Evolutionary conservation across 1,140 invertebrate genomes (phyloP).

Genomic region (Adelges cooleyi): DNA sequence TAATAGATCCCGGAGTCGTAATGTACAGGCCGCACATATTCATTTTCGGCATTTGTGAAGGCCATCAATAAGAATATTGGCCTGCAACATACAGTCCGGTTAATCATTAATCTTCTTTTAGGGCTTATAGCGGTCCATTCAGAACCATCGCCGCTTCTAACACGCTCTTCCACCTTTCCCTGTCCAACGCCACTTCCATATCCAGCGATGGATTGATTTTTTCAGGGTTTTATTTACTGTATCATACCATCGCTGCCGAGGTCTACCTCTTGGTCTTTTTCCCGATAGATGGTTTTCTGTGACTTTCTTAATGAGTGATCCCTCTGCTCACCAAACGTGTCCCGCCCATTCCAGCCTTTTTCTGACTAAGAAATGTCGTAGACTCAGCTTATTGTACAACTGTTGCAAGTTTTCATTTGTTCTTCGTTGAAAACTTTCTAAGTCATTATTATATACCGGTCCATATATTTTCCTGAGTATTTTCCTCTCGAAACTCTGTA

Average conservation of each 20-base stretch:
- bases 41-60: too few relatives aligned
- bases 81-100: too few relatives aligned
- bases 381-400: not conserved
- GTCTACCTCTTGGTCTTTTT: not conserved
- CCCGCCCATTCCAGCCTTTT: not conserved
- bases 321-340: not conserved
- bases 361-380: not conserved
- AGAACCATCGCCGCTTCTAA: too few relatives aligned
- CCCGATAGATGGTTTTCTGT: not conserved
- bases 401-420: not conserved
- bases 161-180: too few relatives aligned
- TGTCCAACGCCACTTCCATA: too few relatives aligned
- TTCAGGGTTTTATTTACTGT: not conserved
- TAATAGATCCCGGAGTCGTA: too few relatives aligned
- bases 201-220: not conserved
- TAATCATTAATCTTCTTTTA: too few relatives aligned
- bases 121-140: too few relatives aligned
- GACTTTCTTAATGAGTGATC: not conserved
- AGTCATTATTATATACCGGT: conserved; percentile 18
- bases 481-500: conserved; percentile 26
- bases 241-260: not conserved
- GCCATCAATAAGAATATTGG: too few relatives aligned
- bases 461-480: conserved; percentile 27
- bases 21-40: too few relatives aligned
- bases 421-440: conserved; percentile 1